Base-by-base conservation (phyloP, 2,888 invertebrate genomes). In the Cantharis flavilabris region DNA sequence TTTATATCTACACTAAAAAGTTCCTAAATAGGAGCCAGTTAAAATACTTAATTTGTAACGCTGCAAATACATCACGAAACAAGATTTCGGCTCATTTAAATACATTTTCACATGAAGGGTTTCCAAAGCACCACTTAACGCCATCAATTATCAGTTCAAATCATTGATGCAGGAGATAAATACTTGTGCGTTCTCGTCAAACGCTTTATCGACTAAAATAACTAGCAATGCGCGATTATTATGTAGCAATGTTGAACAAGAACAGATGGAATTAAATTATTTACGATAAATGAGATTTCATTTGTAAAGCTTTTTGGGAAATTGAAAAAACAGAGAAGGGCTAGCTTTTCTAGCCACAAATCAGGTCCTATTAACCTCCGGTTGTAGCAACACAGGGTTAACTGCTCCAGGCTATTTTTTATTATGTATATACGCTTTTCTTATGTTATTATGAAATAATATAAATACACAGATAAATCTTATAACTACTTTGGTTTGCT, bases 141-240 rank as follows among this genome's bases (percentile, higher is more conserved):
- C 70, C 71, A 75, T 70, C 75, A 75, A 75, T 75, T 75, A 75
- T 75, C 75, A 75, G 71, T 71, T 75, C 63, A 64, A 70, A 75
- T 30, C 75, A 75, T 70, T 16, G 71, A 75, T 64, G 75, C 63
- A 65, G 28, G 70, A 70, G 71, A 75, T 75, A 70, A 71, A 75
- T 75, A 33, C 64, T 70, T 49, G 11, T 70, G 62, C 75, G 70
- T 71, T 75, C 64, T 75, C 69, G 23, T 62, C 63, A 33, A 70
- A 69, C 62, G 73, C 69, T 62, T 62, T 69, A 65, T 72, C 67
- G n/a, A 33, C 72, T 67, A 72, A 72, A 67, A 67, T 49, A 49
- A 49, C n/a, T 49, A 69, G 69, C 73, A 26, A 73, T 69, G 33
- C 62, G 69, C 69, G 69, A 73, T 73, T 73, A 73, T 69, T 63